Evolutionary conservation across 2,888 invertebrate species (phyloP), one percentile per base, ranked within the genome.

Genomic region (Aphodius sticticus): DNA sequence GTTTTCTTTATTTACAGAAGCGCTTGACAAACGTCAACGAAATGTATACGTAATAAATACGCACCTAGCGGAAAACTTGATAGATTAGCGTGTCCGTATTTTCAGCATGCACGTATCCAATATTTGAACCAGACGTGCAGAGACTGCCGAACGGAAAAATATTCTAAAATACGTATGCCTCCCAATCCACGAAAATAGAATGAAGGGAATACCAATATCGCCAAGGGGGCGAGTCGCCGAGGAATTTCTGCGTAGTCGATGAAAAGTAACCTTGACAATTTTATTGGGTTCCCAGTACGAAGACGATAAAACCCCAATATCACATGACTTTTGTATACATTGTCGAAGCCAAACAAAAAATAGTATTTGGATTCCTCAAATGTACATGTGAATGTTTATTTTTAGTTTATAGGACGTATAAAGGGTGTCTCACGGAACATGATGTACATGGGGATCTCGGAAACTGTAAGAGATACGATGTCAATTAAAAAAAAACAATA

Each of bases 81-180:
- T 37, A 74, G 36, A 74, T 74, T 74, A 74, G 74, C 74, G 36
- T 37, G 35, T 15, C 36, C 4, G 74, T 36, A 74, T 74, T 74
- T 74, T n/a, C 74, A 74, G 36, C 36, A 74, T 35, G 74, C 74
- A 74, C 74, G 74, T 74, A 74, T 74, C 74, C 74, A 74, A 74
- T 74, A 74, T 74, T 74, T 74, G 37, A 35, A 37, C n/a, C 36
- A 35, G 35, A 74, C 74, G 74, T 74, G 74, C 74, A 35, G 36
- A n/a, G 74, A 37, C n/a, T 74, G 36, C 35, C 37, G 37, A 74
- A 74, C 74, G 37, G 37, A 74, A 71, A 74, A 74, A 74, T 74
- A 74, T 74, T 74, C 74, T 74, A 74, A 74, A 74, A 74, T 35
- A 74, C 74, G 74, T 74, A 74, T 74, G 74, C 37, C 74, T 74